A percentile compares a stretch with the other conserved stretches of the same genome.
Conservation (phyloP, 2,888 invertebrate species). For the Gerosis bhagava region DNA sequence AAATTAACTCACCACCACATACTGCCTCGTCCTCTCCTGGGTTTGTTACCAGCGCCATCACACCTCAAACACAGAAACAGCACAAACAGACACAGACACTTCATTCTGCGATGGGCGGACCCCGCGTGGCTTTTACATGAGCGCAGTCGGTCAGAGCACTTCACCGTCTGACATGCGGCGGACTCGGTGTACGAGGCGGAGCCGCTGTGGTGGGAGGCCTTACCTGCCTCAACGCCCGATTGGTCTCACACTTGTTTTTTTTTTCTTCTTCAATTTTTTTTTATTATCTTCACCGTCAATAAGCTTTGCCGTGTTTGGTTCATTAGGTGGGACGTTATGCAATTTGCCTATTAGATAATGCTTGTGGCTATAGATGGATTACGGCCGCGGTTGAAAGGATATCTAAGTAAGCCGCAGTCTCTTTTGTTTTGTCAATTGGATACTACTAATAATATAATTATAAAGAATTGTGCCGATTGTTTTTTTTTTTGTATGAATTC, state of each 20-base stretch:
- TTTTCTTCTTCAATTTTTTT: no score
- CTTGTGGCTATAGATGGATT: constrained; percentile 28
- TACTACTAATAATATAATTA: no score
- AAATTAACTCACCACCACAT: constrained; percentile 92
- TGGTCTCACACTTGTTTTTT: constrained; percentile 61
- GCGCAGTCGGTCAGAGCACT: constrained; percentile 66
- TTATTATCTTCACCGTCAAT: no score
- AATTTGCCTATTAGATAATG: constrained; percentile 41
- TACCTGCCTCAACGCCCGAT: constrained; percentile 69
- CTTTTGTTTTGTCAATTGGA: no score
- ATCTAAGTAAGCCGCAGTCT: no score
- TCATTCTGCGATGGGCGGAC: constrained; percentile 75
- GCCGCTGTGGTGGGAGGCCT: constrained; percentile 70
- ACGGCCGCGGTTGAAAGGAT: no score
- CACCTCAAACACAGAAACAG: constrained; percentile 77
- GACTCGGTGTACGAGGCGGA: constrained; percentile 58
- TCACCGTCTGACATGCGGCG: constrained; percentile 57
- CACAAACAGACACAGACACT: constrained; percentile 80
- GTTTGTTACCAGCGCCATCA: constrained; percentile 81
- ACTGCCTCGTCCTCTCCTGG: constrained; percentile 91
- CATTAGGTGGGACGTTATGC: constrained; percentile 59
- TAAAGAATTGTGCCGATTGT: no score
- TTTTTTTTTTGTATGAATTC: no score
- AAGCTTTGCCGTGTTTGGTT: constrained; percentile 52
- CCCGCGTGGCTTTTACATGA: constrained; percentile 56